Evolutionary conservation across 2,888 invertebrate genomes (phyloP), one percentile per base, ranked within the genome.

Genomic region (Cynaeus angustus): DNA sequence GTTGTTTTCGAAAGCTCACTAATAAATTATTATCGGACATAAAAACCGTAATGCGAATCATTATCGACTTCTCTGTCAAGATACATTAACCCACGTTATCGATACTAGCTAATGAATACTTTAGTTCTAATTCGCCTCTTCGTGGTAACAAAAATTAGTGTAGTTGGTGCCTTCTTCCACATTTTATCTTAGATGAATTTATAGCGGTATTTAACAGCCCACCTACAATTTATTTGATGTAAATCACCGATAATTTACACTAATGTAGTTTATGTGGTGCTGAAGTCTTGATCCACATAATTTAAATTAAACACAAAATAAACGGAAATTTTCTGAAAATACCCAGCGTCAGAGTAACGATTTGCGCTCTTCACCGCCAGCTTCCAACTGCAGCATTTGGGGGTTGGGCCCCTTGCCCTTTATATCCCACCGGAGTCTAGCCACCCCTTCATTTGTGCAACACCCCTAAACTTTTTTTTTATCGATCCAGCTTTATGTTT

Each of bases 391-490:
- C 9, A 52, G 26, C 13, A 12, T 59, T 46, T 16, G 14, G 46
- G 59, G 59, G 45, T 45, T 12, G 33, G 13, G 26, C 14, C 45
- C 59, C 59, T 46, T 45, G 41, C 16, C 10, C 38, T 14, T 55
- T 37, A 41, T 12, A 43, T 33, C 45, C 45, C 59, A 33, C 7
- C 53, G 48, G 61, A 61, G 61, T 37, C 48, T 61, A 46, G 48
- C 61, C 33, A 7, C 61, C 61, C 48, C 12, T 48, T 46, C 48
- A 61, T 21, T 56, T 56, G 43, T 41, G 43, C 26, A 26, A 21
- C 61, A 46, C 48, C 61, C 61, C 61, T 14, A 48, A 50, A 26
- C 12, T 37, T 61, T 61, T 61, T 61, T 48, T 61, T 33, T 61
- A 50, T 48, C 50, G 61, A 61, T 61, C 48, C 37, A n/a, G 3